Percentiles rank a stretch among this genome's conserved stretches.
Evolutionary conservation across 2,888 invertebrate genomes (phyloP).

Genomic region (Dolichopus griseipennis): DNA sequence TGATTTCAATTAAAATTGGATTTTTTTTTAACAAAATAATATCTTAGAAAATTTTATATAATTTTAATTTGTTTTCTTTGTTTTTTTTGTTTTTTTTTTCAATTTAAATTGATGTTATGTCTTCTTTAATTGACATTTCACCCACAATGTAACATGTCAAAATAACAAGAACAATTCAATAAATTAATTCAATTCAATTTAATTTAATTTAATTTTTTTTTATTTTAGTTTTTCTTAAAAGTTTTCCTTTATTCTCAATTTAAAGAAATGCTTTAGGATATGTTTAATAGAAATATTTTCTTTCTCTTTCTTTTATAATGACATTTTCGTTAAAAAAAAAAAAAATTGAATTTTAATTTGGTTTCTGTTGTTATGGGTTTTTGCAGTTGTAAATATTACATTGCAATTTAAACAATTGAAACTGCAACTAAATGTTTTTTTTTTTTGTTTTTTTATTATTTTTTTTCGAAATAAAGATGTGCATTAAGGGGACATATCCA

Average conservation of each 20-base stretch:
- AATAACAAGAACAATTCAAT: neutral
- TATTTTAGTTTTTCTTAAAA: too few species aligned
- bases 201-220: neutral
- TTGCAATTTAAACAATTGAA: neutral
- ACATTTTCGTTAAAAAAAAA: too few species aligned
- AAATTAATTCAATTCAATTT: constrained; percentile 1
- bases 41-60: too few species aligned
- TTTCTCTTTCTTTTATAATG: neutral
- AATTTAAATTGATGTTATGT: constrained; percentile 6
- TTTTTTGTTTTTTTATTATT: neutral
- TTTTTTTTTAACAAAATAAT: too few species aligned
- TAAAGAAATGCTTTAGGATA: too few species aligned
- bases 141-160: neutral
- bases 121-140: constrained; percentile 6
- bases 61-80: too few species aligned
- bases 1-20: too few species aligned
- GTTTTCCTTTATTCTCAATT: too few species aligned
- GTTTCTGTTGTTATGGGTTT: neutral
- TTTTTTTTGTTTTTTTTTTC: neutral
- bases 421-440: neutral
- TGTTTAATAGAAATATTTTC: neutral
- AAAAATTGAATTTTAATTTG: too few species aligned
- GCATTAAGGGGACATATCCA: neutral
- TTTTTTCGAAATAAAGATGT: neutral
- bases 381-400: neutral